Percentiles rank a stretch among this genome's conserved stretches.
Evolutionary conservation across 2,113 vertebrate species (phyloP).

Genomic region (Gorsachius goisagi): DNA sequence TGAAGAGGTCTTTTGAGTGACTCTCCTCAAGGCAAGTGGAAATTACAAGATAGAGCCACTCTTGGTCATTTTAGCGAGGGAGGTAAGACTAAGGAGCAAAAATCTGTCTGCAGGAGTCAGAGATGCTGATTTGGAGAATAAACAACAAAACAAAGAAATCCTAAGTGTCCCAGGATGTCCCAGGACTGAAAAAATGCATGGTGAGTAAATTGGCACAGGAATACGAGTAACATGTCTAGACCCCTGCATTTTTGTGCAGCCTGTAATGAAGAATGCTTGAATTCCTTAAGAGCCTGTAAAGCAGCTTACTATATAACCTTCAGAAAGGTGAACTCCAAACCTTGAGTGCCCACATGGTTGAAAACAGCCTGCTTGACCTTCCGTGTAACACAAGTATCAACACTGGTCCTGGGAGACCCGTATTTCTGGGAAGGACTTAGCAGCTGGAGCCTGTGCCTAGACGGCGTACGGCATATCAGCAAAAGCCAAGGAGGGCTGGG

Average conservation of each 20-base stretch:
- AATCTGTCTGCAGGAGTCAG: neutral
- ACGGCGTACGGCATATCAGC: accelerated
- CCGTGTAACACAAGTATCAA: neutral
- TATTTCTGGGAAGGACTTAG: neutral
- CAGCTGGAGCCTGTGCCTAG: neutral
- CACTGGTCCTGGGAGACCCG: neutral
- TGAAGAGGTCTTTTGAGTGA: neutral
- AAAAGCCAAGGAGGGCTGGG: neutral
- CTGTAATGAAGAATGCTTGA: neutral
- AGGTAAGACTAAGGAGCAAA: neutral
- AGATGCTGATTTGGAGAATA: neutral
- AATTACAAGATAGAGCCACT: neutral
- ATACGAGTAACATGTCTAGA: accelerated
- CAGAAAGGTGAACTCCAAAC: neutral
- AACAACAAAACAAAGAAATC: neutral
- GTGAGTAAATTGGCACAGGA: neutral
- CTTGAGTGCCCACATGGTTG: neutral
- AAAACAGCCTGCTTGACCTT: neutral
- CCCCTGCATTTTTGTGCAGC: neutral
- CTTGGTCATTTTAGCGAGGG: neutral
- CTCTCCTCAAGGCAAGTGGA: neutral
- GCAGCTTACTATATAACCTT: neutral
- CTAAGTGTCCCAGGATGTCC: neutral
- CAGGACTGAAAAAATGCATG: neutral
- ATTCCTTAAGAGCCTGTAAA: neutral